These are phyloP conservation scores for Mola mola DNA, from an alignment of 2,113 vertebrate species.

Conservation along the genomic window DNA sequence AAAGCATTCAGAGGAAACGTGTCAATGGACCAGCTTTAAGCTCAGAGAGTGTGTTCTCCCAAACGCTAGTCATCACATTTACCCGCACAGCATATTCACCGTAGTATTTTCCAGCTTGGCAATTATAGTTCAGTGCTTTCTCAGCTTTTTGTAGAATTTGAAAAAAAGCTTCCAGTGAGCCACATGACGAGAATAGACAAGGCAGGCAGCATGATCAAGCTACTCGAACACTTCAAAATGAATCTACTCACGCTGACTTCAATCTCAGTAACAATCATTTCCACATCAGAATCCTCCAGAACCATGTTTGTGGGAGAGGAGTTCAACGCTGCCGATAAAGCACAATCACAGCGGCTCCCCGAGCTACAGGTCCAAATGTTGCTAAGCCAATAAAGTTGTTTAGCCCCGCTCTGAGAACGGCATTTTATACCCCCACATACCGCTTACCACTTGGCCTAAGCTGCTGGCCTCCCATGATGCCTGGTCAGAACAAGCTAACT, in stretches of 20 bases:
- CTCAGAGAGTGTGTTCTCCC: no score
- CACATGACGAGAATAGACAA: background rate
- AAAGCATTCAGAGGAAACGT: background rate
- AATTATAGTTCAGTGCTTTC: no score
- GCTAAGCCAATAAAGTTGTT: slow-evolving; percentile 46
- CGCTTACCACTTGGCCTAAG: slow-evolving; percentile 76
- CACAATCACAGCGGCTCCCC: slow-evolving; percentile 4
- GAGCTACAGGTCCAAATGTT: slow-evolving; percentile 66
- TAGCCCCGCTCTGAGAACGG: slow-evolving; percentile 42
- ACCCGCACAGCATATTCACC: no score
- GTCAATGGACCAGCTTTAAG: no score
- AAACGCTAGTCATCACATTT: no score
- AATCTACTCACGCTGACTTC: slow-evolving; percentile 85
- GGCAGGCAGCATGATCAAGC: slow-evolving; percentile 3
- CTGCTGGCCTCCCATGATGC: slow-evolving; percentile 83
- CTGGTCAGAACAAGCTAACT: slow-evolving; percentile 86
- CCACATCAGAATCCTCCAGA: slow-evolving; percentile 84
- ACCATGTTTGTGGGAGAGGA: slow-evolving; percentile 83
- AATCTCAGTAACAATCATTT: slow-evolving; percentile 84
- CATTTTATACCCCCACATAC: slow-evolving; percentile 85
- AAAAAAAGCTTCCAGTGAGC: background rate
- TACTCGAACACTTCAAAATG: slow-evolving; percentile 2
- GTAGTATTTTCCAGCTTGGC: no score
- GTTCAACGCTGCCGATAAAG: slow-evolving; percentile 25
- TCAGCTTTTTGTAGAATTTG: no score